Percentiles rank a stretch among this genome's conserved stretches.
phyloP scores from a whole-genome alignment of 1,140 invertebrate species.

The Bombyx mori region ASM3026992v2 NC_085119.1:2896001-2896500 shows the following conservation, averaged over 20 bases:
- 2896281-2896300: slow-evolving; percentile 62
- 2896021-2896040: slow-evolving; percentile 45
- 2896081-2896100: slow-evolving; percentile 62
- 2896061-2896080: slow-evolving; percentile 52
- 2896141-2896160: slow-evolving; percentile 66
- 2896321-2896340: slow-evolving; percentile 44
- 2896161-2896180: slow-evolving; percentile 68
- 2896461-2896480: slow-evolving; percentile 67
- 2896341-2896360: slow-evolving; percentile 46
- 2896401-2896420: slow-evolving; percentile 60
- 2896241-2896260: slow-evolving; percentile 57
- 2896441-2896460: slow-evolving; percentile 60
- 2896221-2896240: slow-evolving; percentile 51
- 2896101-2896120: slow-evolving; percentile 66
- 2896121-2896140: slow-evolving; percentile 65
- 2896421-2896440: slow-evolving; percentile 61
- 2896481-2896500: slow-evolving; percentile 68
- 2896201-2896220: slow-evolving; percentile 45
- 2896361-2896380: slow-evolving; percentile 53
- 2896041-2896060: slow-evolving; percentile 45
- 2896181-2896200: slow-evolving; percentile 63
- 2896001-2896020: slow-evolving; percentile 67
- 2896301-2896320: slow-evolving; percentile 40
- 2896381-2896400: slow-evolving; percentile 49
- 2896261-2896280: slow-evolving; percentile 67